Base-by-base conservation (phyloP, 2,888 invertebrate species). In the Pelosia muscerda region DNA sequence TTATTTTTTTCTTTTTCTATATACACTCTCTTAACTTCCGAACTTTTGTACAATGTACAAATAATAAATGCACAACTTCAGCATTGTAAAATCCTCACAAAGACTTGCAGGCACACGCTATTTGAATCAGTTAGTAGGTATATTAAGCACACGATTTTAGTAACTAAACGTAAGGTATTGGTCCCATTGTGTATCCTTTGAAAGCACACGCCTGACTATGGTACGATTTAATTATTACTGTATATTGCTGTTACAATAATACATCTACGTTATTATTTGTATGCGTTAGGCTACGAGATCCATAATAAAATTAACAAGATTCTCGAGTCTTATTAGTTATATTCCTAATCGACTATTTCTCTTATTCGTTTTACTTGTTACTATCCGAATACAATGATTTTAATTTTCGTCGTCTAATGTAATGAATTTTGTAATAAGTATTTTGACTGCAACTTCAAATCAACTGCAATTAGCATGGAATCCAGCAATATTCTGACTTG, bases 1-100 rank as follows among this genome's bases (percentile, higher is more conserved):
- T 94, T 94, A 94, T 92, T 93, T 92, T 74, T 90, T 87, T 90
- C 63, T 13, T 63, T 65, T 58, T 72, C 68, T 78, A 92, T 93
- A 92, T 93, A 94, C 93, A 95, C 91, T 91, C 81, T 86, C 81
- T 86, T 88, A 89, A 87, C 89, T 88, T 91, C 84, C 81, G 84
- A 89, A 86, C 84, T 89, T n/a, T 92, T 92, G 92, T 90, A 92
- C 90, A 92, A 88, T 91, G 92, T 93, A 93, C 93, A 93, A 93
- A 92, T 92, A 93, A 91, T 94, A 95, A 94, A 95, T 94, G 95
- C 95, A 95, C 94, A 94, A 94, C 93, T 92, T 93, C 94, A 94
- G 94, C 94, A 94, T 93, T 91, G 92, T 90, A 94, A 92, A 91
- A 87, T 87, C 84, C 80, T 84, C 81, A 79, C 77, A 85, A 85